Evolutionary conservation across 2,888 invertebrate species (phyloP).

Genomic region (Amorpha juglandis): DNA sequence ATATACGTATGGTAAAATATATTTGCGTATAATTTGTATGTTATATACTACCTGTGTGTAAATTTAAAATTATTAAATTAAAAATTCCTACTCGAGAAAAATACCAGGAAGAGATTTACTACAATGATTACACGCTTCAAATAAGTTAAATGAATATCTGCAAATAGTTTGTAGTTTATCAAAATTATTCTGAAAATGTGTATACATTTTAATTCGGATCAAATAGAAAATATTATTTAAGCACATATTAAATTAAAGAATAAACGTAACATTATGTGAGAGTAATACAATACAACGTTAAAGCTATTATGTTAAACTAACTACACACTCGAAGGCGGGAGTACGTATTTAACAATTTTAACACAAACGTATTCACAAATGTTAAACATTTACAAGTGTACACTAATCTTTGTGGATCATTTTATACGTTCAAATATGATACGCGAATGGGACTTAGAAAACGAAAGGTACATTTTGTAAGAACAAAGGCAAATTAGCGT

Average conservation of each 20-base stretch:
- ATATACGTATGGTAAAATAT: too few species aligned
- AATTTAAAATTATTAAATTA: too few species aligned
- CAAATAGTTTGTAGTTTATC: neutral
- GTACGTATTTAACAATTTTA: slow-evolving; percentile 44
- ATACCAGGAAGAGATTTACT: too few species aligned
- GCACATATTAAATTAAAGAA: slow-evolving; percentile 1
- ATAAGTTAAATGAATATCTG: neutral
- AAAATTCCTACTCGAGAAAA: too few species aligned
- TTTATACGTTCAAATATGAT: slow-evolving; percentile 60
- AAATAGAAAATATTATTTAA: neutral
- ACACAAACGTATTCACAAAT: slow-evolving; percentile 44
- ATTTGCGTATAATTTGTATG: too few species aligned
- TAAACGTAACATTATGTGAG: slow-evolving; percentile 5
- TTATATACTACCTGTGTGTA: too few species aligned
- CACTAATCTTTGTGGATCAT: slow-evolving; percentile 53
- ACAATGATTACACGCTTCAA: neutral
- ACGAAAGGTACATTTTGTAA: slow-evolving; percentile 60
- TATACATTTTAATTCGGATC: neutral
- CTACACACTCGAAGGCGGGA: slow-evolving; percentile 36
- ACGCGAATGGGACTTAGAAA: slow-evolving; percentile 55
- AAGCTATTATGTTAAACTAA: slow-evolving; percentile 35
- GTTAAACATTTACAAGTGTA: slow-evolving; percentile 39
- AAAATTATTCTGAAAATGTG: neutral
- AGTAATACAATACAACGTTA: slow-evolving; percentile 33
- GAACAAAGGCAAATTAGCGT: slow-evolving; percentile 77